Evolutionary conservation across 2,113 vertebrate species (phyloP), one percentile per base, ranked within the genome.

Genomic region (Hypomesus transpacificus): DNA sequence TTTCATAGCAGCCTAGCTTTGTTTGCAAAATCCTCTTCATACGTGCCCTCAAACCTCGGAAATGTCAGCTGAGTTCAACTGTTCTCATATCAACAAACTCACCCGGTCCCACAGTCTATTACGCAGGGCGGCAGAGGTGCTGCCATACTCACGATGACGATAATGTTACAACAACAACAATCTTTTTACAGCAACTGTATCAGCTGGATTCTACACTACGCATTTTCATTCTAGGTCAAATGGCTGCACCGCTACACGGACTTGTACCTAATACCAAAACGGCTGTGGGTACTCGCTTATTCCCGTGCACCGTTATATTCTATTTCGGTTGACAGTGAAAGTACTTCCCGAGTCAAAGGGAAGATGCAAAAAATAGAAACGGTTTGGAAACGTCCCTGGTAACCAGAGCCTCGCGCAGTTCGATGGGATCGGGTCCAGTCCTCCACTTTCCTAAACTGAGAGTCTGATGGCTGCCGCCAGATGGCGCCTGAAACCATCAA

Each of bases 21-120:
- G 39, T 46, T 46, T 46, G 39, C 7, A 9, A 46, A 11, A 11
- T 46, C 8, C 9, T 46, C 9, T 46, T 46, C 39, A 46, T 11
- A 46, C 39, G 39, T 46, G 7, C 39, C 7, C 39, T 46, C 39
- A 46, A 13, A 46, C 9, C 39, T 46, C 7, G 9, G 39, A 46
- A 13, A 46, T 46, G 9, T 46, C 39, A 34, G 31, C 31, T 1
- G 31, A 34, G 31, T 11, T 46, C 5, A 46, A 46, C 39, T 46
- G 39, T 46, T 46, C 39, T 11, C 39, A 46, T 46, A 46, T 46
- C 39, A 70, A 71, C 46, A 46, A 64, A 82, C 86, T 87, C 68
- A 87, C 85, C 86, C 86, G 2, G 85, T 88, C 59, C 85, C 86
- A 54, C 80, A 87, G 73, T 88, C 86, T 46, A 85, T 82, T 39